phyloP scores from a whole-genome alignment of 2,888 invertebrate genomes.

The Trimorus sp. region DNA sequence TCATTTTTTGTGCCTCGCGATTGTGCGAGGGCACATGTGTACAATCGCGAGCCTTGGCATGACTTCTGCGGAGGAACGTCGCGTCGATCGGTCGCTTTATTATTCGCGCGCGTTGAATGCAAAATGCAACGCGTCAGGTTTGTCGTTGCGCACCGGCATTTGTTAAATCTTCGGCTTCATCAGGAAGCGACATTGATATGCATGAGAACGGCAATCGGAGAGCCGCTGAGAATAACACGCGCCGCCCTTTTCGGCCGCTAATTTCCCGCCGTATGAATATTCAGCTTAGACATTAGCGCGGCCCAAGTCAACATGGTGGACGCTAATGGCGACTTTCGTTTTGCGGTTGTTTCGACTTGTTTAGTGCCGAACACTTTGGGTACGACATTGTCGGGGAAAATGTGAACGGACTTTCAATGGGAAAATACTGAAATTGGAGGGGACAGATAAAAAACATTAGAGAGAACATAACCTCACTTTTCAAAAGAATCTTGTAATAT shows the following conservation, averaged over 20 bases:
- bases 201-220: slow-evolving; percentile 48
- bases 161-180: slow-evolving; percentile 57
- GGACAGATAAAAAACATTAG: no score
- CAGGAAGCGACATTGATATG: slow-evolving; percentile 61
- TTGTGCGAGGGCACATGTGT: slow-evolving; percentile 40
- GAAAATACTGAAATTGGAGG: no score
- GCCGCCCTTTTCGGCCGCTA: slow-evolving; percentile 47
- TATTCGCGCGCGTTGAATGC: slow-evolving; percentile 54
- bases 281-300: not conserved
- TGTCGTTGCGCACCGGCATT: slow-evolving; percentile 57
- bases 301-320: no score
- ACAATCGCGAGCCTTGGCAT: slow-evolving; percentile 45
- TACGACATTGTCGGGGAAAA: no score
- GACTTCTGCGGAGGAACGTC: slow-evolving; percentile 41
- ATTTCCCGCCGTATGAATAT: slow-evolving; percentile 47
- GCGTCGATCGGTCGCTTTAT: slow-evolving; percentile 51
- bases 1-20: no score
- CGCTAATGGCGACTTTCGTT: no score
- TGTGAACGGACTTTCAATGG: no score
- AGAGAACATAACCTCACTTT: no score
- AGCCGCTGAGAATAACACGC: slow-evolving; percentile 39
- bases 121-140: slow-evolving; percentile 52
- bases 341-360: no score
- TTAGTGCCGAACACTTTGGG: no score
- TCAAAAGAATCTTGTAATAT: no score